Percentiles rank a stretch among this genome's conserved stretches.
Conservation (phyloP, 2,113 vertebrate species). For the Cichladusa arquata region DNA sequence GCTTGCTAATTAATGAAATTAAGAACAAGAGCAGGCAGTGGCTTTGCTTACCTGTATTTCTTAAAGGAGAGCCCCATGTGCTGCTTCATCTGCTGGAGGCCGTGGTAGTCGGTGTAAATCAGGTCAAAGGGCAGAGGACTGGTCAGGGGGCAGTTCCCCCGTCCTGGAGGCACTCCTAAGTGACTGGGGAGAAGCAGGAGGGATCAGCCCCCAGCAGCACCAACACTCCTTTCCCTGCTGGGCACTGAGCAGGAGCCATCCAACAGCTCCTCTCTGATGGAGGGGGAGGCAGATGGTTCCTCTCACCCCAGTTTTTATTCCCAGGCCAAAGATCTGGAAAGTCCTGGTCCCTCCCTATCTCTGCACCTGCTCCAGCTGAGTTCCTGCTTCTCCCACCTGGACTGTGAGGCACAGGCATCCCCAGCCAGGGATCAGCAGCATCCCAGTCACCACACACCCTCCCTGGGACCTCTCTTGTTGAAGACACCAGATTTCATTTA, state of each 20-base stretch:
- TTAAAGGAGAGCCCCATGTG: constrained; percentile 96
- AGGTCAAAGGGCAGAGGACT: constrained; percentile 91
- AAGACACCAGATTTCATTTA: background rate
- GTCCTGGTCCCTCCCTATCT: background rate
- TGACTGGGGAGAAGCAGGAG: constrained; percentile 76
- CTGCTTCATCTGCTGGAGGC: constrained; percentile 95
- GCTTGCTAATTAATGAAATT: background rate
- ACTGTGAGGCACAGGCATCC: background rate
- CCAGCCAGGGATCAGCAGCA: background rate
- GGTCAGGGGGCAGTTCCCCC: constrained; percentile 92
- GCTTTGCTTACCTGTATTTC: constrained; percentile 89
- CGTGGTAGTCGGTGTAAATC: constrained; percentile 97
- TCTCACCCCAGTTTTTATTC: background rate
- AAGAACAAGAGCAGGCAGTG: background rate
- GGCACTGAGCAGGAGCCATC: background rate
- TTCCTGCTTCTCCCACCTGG: background rate
- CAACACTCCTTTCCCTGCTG: background rate
- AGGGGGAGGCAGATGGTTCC: background rate
- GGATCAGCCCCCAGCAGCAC: constrained; percentile 12
- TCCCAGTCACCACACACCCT: background rate
- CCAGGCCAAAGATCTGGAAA: background rate
- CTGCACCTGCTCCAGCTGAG: background rate
- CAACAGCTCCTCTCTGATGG: background rate
- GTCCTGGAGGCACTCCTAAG: constrained; percentile 93
- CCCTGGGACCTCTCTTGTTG: background rate